Conservation (phyloP, 2,113 vertebrate species). For the Galeopterus variegatus region DNA sequence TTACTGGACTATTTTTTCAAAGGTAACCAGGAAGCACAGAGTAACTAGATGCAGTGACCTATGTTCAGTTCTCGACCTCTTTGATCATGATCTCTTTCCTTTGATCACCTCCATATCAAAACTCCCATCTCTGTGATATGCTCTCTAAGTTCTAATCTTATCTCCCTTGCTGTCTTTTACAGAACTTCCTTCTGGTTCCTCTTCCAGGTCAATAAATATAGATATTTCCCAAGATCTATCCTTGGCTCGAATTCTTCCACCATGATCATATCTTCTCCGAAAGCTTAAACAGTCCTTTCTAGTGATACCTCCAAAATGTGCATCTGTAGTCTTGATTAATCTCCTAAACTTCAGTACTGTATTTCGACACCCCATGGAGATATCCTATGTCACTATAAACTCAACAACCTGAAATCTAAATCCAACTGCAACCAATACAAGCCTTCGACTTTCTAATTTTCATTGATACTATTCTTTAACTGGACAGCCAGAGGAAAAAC, state of each 20-base stretch:
- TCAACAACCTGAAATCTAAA: slow-evolving; percentile 34
- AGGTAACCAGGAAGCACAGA: neutral
- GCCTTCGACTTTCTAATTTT: neutral
- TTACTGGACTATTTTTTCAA: neutral
- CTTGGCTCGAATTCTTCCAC: neutral
- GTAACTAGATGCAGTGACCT: neutral
- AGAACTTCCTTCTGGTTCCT: slow-evolving; percentile 23
- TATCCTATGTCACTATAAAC: neutral
- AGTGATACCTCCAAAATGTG: neutral
- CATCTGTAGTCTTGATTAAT: neutral
- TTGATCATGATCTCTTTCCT: neutral
- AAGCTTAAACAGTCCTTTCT: neutral
- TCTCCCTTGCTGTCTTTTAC: neutral
- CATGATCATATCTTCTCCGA: neutral
- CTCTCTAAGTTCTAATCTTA: neutral
- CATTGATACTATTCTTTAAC: neutral
- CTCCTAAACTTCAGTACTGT: neutral
- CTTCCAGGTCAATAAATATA: neutral
- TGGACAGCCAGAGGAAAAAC: neutral
- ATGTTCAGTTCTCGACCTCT: neutral
- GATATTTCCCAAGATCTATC: neutral
- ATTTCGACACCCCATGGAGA: neutral
- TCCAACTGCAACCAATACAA: neutral
- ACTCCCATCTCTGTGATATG: neutral
- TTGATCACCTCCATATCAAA: neutral